Base-by-base conservation (phyloP, 2,113 vertebrate species). In the Colossoma macropomum region DNA sequence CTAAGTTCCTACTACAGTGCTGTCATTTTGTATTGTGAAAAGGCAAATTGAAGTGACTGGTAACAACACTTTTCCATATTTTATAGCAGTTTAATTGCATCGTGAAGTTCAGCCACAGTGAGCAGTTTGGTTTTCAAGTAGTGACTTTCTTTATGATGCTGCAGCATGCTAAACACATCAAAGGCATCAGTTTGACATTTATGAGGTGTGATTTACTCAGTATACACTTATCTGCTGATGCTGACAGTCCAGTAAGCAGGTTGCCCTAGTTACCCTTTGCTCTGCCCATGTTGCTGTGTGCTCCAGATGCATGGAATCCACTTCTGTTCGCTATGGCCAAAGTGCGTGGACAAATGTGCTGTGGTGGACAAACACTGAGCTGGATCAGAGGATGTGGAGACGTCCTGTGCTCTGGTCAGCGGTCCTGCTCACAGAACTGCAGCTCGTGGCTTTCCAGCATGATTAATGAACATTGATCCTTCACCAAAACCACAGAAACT, bases 401-500 rank as follows among this genome's bases (percentile, higher is more conserved):
- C 28, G 41, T 89, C 88, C 87, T 86, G 85, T 77, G 83, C 89
- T 34, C 89, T 90, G 87, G 89, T 94, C 93, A 93, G 93, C 93
- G 89, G 81, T 91, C 89, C 86, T 89, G 88, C 81, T 83, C 81
- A 77, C 85, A 92, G 93, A 93, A 93, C 84, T 92, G 92, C 90
- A 94, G 84, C 89, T 86, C 23, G 85, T 83, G 87, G 85, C 85
- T 89, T 91, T 93, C 88, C 79, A 28, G 82, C 82, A 92, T 92
- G 93, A 94, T 95, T 94, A 93, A 95, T 93, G 93, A 91, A 87
- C 92, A 93, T 86, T 90, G 89, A 92, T 93, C 87, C 87, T 62
- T 56, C 45, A 86, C 90, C 86, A 86, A 89, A 93, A 88, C 81
- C 88, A 92, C 85, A 82, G 81, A 89, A 86, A 85, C 90, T 87